Base-by-base conservation (phyloP, 2,888 invertebrate genomes). In the Temnothorax ravouxi region DNA sequence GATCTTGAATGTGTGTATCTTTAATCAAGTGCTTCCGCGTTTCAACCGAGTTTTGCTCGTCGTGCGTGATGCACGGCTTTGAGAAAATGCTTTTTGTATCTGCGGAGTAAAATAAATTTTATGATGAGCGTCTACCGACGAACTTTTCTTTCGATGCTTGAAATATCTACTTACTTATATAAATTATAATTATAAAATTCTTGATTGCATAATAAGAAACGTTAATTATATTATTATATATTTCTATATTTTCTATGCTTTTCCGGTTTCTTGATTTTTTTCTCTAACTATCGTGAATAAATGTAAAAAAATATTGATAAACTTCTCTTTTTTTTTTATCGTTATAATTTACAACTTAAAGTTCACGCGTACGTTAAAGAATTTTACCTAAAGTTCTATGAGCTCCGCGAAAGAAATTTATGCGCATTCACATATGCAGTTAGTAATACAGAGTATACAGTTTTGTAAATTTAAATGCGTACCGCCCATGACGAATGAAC, bases 381-480 rank as follows among this genome's bases (percentile, higher is more conserved):
- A 81, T 54, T 67, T 80, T 13, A 34, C 15, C 18, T 13, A n/a
- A 62, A 67, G 18, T 66, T 50, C 34, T 62, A 34, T 59, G 83
- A 64, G 69, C 29, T 67, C 44, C 59, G 76, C 38, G 38, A 71
- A 25, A 64, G 79, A 67, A 86, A 88, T 89, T 88, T 81, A 83
- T 64, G 59, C 41, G 52, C 11, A 25, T 80, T 75, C n/a, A 34
- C 29, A 44, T 71, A 74, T 67, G 71, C 29, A 59, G 75, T 81
- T 62, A 75, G 80, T 50, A 83, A 88, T 82, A 85, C 84, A 76
- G 79, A 76, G 79, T 81, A 84, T 79, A 82, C 85, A 72, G 85
- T 88, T 85, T 88, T 90, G 84, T 87, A 85, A 87, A 88, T 88
- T 89, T 82, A 90, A 89, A 90, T 89, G 75, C 81, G 76, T 62